phyloP scores from a whole-genome alignment of 2,113 vertebrate genomes.

The Albula glossodonta region DNA sequence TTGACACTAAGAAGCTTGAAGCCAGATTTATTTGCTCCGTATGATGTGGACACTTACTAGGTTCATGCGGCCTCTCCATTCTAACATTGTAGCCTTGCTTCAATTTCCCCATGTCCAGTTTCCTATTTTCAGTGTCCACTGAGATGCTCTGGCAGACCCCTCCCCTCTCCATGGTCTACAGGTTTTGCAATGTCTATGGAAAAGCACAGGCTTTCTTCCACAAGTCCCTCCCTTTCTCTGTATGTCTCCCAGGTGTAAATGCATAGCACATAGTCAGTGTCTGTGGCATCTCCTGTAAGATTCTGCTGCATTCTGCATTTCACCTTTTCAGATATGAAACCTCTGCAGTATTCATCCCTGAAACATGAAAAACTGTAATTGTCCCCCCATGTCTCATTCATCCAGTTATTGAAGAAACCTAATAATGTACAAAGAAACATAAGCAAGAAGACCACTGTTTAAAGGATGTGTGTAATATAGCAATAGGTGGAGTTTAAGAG shows the following conservation, averaged over 20 bases:
- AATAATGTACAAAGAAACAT: conserved; percentile 51
- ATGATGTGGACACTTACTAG: neutral
- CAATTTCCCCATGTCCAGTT: neutral
- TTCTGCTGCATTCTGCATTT: neutral
- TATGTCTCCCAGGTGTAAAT: neutral
- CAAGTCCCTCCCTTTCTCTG: neutral
- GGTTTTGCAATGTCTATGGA: neutral
- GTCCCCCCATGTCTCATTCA: conserved; percentile 48
- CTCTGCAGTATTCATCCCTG: conserved; percentile 32
- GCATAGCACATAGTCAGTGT: neutral
- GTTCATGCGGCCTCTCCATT: neutral
- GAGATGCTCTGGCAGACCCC: neutral
- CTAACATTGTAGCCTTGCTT: neutral
- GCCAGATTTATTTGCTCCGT: neutral
- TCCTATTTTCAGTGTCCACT: neutral
- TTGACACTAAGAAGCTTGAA: neutral
- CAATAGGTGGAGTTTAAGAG: conserved; percentile 20
- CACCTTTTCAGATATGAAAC: conserved; percentile 3
- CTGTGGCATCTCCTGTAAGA: neutral
- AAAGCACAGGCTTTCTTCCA: neutral
- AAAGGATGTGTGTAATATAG: conserved; percentile 34
- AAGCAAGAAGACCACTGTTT: conserved; percentile 41
- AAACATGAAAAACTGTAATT: conserved; percentile 15
- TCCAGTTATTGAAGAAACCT: conserved; percentile 54
- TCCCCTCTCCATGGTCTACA: neutral